These are phyloP conservation scores for Trypoxylon attenuatum DNA, from an alignment of 2,888 invertebrate species.

Conservation along the genomic window DNA sequence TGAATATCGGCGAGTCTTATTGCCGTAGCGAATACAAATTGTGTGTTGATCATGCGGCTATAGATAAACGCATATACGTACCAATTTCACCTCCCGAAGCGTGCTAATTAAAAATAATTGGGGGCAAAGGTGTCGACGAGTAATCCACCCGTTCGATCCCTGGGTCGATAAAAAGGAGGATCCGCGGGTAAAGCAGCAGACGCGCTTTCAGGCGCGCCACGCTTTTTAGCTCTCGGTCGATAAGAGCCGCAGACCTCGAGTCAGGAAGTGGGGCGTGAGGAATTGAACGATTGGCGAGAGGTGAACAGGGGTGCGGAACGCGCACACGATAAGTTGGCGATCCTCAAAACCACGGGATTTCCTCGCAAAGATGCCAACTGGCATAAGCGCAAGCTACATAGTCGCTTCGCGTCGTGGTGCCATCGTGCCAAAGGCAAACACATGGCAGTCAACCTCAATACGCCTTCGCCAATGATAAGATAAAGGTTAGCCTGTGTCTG, in stretches of 20 bases:
- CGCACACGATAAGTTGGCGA: conserved; percentile 14
- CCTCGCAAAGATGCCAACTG: no score
- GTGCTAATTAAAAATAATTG: neutral
- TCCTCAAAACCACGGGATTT: conserved; percentile 17
- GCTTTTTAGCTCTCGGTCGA: conserved; percentile 47
- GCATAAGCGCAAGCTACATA: no score
- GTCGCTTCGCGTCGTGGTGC: neutral
- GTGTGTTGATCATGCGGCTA: neutral
- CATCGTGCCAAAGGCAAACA: conserved; percentile 51
- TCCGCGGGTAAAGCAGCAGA: conserved; percentile 38
- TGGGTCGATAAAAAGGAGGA: conserved; percentile 33
- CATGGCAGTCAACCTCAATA: conserved; percentile 61
- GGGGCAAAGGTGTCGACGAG: neutral
- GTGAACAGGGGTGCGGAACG: conserved; percentile 3
- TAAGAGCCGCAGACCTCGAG: conserved; percentile 35
- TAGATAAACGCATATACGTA: neutral
- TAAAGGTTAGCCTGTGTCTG: conserved; percentile 58
- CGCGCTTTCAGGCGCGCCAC: no score
- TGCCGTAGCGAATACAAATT: neutral
- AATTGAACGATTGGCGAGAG: neutral
- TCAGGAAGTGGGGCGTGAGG: no score
- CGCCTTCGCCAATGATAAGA: conserved; percentile 66
- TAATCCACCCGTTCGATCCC: neutral
- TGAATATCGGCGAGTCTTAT: no score
- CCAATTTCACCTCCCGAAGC: neutral